Evolutionary conservation across 2,888 invertebrate species (phyloP).

Genomic region (Cosmia trapezina): DNA sequence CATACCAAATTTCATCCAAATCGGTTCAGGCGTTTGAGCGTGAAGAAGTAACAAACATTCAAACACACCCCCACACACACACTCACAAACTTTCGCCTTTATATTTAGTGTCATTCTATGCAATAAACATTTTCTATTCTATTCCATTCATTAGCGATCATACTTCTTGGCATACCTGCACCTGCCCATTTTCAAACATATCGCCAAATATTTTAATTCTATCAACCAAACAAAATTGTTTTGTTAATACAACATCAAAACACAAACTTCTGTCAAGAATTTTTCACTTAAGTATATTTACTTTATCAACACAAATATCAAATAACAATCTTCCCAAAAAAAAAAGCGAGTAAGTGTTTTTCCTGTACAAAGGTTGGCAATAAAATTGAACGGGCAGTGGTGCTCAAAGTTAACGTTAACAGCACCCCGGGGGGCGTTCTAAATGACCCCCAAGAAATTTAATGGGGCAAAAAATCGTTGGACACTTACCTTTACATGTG

Average conservation of each 20-base stretch:
- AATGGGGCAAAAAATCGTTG: conserved; percentile 23
- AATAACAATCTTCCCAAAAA: background rate
- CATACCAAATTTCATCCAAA: no score
- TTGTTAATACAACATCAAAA: background rate
- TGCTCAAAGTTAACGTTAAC: conserved; percentile 28
- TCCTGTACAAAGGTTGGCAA: conserved; percentile 24
- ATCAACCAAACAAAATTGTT: background rate
- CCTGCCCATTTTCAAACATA: background rate
- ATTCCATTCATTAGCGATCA: no score
- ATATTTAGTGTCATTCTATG: no score
- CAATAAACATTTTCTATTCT: no score
- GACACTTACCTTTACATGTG: conserved; percentile 38
- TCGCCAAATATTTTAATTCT: background rate
- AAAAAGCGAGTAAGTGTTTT: conserved; percentile 24
- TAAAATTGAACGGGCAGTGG: conserved; percentile 26
- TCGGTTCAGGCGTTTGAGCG: no score
- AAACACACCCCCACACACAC: no score
- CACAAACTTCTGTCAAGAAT: background rate
- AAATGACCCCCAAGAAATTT: conserved; percentile 28
- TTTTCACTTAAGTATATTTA: background rate
- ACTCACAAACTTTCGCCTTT: no score
- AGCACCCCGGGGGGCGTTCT: conserved; percentile 21
- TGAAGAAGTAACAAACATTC: no score
- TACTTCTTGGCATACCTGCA: background rate
- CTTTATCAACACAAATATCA: conserved; percentile 1